Evolutionary conservation across 2,888 invertebrate genomes (phyloP).

Genomic region (Drosophila pseudotalamancana): DNA sequence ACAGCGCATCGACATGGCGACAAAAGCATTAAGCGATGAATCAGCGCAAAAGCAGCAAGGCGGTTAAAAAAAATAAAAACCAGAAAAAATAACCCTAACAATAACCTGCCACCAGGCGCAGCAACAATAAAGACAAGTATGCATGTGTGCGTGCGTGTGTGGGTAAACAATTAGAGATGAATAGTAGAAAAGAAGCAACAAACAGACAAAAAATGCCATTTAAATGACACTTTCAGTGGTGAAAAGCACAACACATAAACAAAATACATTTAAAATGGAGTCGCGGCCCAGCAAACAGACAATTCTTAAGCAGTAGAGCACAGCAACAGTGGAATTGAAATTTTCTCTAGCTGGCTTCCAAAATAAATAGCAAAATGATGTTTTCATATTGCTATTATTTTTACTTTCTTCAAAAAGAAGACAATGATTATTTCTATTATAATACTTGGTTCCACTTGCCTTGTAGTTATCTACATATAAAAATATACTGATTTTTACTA

Average conservation of each 20-base stretch:
- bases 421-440: constrained; percentile 36
- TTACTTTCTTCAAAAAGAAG: constrained; percentile 55
- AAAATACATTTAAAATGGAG: constrained; percentile 44
- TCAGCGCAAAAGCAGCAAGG: constrained; percentile 60
- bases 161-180: constrained; percentile 65
- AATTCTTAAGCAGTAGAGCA: constrained; percentile 28
- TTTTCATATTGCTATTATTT: constrained; percentile 29
- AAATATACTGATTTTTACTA: constrained; percentile 17
- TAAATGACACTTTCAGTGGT: constrained; percentile 70
- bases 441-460: constrained; percentile 5
- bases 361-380: constrained; percentile 50
- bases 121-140: constrained; percentile 10
- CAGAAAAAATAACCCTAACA: constrained; percentile 18
- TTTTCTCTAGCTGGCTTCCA: constrained; percentile 44
- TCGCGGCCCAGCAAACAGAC: constrained; percentile 42
- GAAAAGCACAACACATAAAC: constrained; percentile 56
- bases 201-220: constrained; percentile 45
- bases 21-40: constrained; percentile 58
- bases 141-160: constrained; percentile 16
- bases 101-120: constrained; percentile 25
- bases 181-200: constrained; percentile 38
- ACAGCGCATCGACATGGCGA: constrained; percentile 48
- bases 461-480: constrained; percentile 29
- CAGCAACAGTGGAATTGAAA: constrained; percentile 16
- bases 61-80: constrained; percentile 11